Percentiles rank a stretch among this genome's conserved stretches.
Conservation (phyloP, 92 coral and sea anemone species). For the Nematostella vectensis region DNA sequence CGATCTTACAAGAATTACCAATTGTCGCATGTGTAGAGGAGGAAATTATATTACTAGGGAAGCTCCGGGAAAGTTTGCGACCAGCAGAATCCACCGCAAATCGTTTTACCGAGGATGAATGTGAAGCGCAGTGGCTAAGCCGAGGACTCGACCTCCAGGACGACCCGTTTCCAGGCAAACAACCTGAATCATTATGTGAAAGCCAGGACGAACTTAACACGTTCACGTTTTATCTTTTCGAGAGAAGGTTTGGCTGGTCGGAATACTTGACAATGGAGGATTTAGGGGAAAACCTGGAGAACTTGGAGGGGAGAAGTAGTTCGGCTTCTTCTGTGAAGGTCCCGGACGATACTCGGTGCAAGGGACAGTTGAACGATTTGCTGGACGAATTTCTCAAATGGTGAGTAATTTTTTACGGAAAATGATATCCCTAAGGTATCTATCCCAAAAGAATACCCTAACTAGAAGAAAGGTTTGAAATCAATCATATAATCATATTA, state of each 20-base stretch:
- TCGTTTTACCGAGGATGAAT: slow-evolving; percentile 45
- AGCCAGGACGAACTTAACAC: slow-evolving; percentile 54
- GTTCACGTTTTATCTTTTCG: slow-evolving; percentile 88
- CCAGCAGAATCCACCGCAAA: slow-evolving; percentile 20
- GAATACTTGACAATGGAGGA: slow-evolving; percentile 52
- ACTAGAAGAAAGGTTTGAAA: too few species aligned
- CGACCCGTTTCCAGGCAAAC: slow-evolving; percentile 73
- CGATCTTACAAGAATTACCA: slow-evolving; percentile 27
- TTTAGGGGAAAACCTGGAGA: slow-evolving; percentile 42
- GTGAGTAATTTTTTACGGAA: too few species aligned
- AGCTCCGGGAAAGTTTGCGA: slow-evolving; percentile 37
- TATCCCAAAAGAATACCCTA: too few species aligned
- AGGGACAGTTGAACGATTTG: slow-evolving; percentile 63
- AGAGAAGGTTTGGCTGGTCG: slow-evolving; percentile 94
- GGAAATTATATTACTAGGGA: slow-evolving; percentile 64
- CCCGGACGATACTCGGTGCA: slow-evolving; percentile 71
- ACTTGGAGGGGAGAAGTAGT: slow-evolving; percentile 34
- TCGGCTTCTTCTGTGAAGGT: slow-evolving; percentile 48
- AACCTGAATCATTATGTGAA: slow-evolving; percentile 49
- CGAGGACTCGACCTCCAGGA: slow-evolving; percentile 35
- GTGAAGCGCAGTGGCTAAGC: slow-evolving; percentile 77
- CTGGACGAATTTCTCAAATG: slow-evolving; percentile 85
- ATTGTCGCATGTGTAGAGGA: slow-evolving; percentile 60
- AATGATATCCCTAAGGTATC: too few species aligned
- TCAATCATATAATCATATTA: too few species aligned